Evolutionary conservation across 2,797 vertebrate species (phyloP).

Genomic region (Acanthurus leucopareius): DNA sequence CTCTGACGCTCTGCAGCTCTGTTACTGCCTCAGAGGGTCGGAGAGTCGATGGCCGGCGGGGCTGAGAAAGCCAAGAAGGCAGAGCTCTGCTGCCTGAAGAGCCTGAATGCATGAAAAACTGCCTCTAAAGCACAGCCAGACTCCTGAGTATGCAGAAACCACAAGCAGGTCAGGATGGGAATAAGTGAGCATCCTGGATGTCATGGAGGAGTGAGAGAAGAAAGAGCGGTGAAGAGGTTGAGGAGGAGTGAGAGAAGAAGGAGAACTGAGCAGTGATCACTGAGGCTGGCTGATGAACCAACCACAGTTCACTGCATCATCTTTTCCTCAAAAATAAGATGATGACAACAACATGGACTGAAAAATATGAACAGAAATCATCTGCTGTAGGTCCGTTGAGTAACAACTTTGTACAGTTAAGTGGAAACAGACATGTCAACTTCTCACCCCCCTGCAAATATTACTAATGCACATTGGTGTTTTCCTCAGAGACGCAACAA

Average conservation of each 20-base stretch:
- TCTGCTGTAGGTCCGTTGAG: neutral
- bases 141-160: constrained; percentile 58
- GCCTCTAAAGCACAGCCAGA: constrained; percentile 44
- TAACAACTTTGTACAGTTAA: too few relatives aligned
- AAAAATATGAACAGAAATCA: neutral
- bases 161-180: constrained; percentile 33
- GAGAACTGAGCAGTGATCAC: neutral
- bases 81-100: constrained; percentile 43
- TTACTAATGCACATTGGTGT: too few relatives aligned
- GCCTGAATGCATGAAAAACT: constrained; percentile 40
- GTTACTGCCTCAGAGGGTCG: constrained; percentile 16
- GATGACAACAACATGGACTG: constrained; percentile 5
- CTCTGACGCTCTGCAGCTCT: constrained; percentile 42
- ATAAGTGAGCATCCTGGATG: constrained; percentile 38
- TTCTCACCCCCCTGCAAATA: too few relatives aligned
- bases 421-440: too few relatives aligned
- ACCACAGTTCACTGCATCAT: constrained; percentile 9
- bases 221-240: too few relatives aligned
- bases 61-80: neutral
- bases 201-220: constrained; percentile 7
- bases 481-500: too few relatives aligned
- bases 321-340: constrained; percentile 6
- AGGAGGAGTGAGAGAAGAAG: neutral
- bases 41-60: constrained; percentile 28
- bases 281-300: constrained; percentile 7